phyloP scores from a whole-genome alignment of 2,888 invertebrate species.

The Halictus ligatus region DNA sequence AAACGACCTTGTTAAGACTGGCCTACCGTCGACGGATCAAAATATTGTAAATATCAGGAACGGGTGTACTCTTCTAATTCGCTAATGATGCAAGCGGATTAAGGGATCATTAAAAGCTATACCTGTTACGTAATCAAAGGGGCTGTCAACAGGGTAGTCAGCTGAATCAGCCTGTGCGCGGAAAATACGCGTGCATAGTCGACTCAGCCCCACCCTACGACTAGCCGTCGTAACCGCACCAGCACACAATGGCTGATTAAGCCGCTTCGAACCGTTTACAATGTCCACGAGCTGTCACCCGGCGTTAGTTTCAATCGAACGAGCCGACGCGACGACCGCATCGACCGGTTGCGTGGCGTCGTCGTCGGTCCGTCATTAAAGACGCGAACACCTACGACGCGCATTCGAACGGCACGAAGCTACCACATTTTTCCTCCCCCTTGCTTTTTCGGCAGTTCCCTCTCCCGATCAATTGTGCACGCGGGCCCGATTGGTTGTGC shows the following conservation, averaged over 20 bases:
- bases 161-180: conserved; percentile 49
- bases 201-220: conserved; percentile 59
- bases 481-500: not conserved
- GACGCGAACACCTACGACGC: conserved; percentile 31
- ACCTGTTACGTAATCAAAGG: conserved; percentile 57
- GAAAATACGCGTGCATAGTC: conserved; percentile 56
- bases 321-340: conserved; percentile 58
- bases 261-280: conserved; percentile 79
- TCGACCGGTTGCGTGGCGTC: conserved; percentile 50
- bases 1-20: not conserved
- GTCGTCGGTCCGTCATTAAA: conserved; percentile 35
- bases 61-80: not conserved
- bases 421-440: not conserved
- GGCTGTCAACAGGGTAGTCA: conserved; percentile 42
- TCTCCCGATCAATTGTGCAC: not conserved
- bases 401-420: not conserved
- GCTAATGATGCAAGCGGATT: not conserved
- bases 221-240: conserved; percentile 57
- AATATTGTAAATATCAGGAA: not conserved
- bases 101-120: conserved; percentile 46
- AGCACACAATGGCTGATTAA: conserved; percentile 80
- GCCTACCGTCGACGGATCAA: not conserved
- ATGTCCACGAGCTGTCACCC: conserved; percentile 71
- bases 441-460: not conserved
- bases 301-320: conserved; percentile 76